Conservation (phyloP, 2,113 vertebrate species). For the Anseranas semipalmata region DNA sequence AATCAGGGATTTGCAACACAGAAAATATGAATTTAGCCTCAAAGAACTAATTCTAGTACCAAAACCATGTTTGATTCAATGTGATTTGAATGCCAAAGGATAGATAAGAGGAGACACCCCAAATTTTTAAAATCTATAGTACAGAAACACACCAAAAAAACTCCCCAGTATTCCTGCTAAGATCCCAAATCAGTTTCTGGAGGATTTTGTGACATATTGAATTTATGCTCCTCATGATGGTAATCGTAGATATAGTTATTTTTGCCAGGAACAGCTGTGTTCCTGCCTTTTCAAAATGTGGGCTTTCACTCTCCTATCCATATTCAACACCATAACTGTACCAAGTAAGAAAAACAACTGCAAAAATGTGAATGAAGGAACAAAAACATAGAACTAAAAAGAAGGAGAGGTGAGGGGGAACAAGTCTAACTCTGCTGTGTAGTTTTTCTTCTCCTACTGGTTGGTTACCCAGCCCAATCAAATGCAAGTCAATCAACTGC, state of each 20-base stretch:
- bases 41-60: background rate
- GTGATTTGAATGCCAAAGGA: background rate
- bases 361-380: background rate
- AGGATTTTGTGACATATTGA: background rate
- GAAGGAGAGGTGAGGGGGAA: background rate
- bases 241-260: background rate
- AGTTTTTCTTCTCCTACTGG: background rate
- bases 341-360: background rate
- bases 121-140: background rate
- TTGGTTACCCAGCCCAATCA: background rate
- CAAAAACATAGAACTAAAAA: background rate
- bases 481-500: conserved; percentile 16
- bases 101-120: background rate
- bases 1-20: background rate
- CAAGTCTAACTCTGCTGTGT: background rate
- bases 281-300: background rate
- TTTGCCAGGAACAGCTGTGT: background rate
- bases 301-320: background rate
- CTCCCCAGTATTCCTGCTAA: background rate
- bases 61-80: background rate
- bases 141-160: background rate
- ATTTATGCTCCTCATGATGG: background rate
- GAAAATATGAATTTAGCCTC: background rate
- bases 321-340: background rate
- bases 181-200: background rate